Evolutionary conservation across 2,888 invertebrate species (phyloP).

Genomic region (Coleophora flavipennella): DNA sequence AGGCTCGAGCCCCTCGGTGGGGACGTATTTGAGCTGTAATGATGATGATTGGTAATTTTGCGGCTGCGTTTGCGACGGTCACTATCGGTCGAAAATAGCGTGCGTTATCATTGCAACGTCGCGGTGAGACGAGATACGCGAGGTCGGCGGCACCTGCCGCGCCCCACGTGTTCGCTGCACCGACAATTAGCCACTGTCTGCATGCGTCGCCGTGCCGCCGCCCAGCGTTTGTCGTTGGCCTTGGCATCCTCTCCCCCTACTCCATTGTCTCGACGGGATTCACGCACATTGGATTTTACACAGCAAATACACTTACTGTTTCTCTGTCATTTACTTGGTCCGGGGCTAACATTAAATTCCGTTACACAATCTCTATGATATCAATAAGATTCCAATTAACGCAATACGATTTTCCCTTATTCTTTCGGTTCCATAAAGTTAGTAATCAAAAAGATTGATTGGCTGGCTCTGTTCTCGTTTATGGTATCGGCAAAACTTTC

Average conservation of each 20-base stretch:
- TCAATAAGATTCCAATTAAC: no score
- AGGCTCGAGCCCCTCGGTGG: no score
- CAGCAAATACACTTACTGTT: conserved; percentile 8
- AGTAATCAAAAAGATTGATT: no score
- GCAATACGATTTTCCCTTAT: no score
- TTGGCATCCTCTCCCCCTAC: conserved; percentile 12
- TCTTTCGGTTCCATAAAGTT: no score
- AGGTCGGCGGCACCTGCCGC: conserved; percentile 65
- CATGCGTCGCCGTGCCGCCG: conserved; percentile 9
- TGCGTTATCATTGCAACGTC: conserved; percentile 68
- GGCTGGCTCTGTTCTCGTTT: no score
- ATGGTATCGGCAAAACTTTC: no score
- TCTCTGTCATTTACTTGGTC: conserved; percentile 2
- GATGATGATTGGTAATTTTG: conserved; percentile 39
- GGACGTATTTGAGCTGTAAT: no score
- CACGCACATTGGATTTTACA: conserved; percentile 13
- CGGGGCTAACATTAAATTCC: no score
- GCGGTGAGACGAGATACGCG: conserved; percentile 65
- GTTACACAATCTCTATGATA: no score
- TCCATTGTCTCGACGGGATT: conserved; percentile 10
- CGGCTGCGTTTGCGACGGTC: conserved; percentile 58
- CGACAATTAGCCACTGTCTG: conserved; percentile 27
- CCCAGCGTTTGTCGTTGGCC: neutral
- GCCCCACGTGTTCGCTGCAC: conserved; percentile 54
- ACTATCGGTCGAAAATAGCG: conserved; percentile 58